A percentile compares a stretch with the other conserved stretches of the same genome.
Evolutionary conservation across 2,888 invertebrate species (phyloP).

Genomic region (Baccha elongata): DNA sequence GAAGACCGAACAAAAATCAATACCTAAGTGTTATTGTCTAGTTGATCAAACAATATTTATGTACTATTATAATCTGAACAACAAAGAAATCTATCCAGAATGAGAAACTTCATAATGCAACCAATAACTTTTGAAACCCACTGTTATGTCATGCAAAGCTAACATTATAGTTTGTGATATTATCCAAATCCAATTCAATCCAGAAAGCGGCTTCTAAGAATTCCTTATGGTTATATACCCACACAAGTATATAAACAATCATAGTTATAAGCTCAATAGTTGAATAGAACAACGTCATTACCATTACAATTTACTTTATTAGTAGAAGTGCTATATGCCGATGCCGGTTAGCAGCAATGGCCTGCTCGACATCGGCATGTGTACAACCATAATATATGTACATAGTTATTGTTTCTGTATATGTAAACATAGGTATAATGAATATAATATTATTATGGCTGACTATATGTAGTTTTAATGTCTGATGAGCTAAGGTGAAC

Average conservation of each 20-base stretch:
- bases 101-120: not conserved
- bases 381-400: not conserved
- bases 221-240: not conserved
- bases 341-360: constrained; percentile 25
- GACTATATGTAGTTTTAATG: not conserved
- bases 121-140: not conserved
- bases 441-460: too few relatives aligned
- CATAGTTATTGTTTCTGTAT: not conserved
- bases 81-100: too few relatives aligned
- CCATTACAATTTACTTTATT: constrained; percentile 46
- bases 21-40: too few relatives aligned
- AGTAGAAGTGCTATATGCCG: too few relatives aligned
- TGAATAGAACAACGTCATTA: constrained; percentile 33
- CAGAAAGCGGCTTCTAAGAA: not conserved
- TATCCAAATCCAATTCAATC: not conserved
- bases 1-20: too few relatives aligned
- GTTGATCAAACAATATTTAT: too few relatives aligned
- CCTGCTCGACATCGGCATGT: not conserved
- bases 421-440: not conserved
- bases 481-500: constrained; percentile 14
- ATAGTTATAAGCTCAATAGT: not conserved
- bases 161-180: not conserved
- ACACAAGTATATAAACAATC: not conserved
- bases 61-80: too few relatives aligned
- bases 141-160: not conserved